Percentiles rank a stretch among this genome's conserved stretches.
phyloP scores from a whole-genome alignment of 2,888 invertebrate genomes.

The Prosopocoilus inquinatus region DNA sequence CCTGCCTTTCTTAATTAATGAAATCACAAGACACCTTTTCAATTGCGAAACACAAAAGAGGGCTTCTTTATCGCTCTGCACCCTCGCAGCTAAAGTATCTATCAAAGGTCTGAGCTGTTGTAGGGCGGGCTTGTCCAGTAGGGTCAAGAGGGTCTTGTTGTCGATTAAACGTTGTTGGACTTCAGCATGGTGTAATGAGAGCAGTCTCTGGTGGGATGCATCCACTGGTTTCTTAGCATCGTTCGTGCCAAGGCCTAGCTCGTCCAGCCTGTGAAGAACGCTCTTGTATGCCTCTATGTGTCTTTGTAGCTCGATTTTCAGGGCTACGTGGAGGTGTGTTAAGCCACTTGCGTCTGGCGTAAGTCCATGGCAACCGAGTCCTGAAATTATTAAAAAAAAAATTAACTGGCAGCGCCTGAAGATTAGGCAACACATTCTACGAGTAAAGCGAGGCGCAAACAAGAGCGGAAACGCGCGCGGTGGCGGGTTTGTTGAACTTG shows the following conservation, averaged over 20 bases:
- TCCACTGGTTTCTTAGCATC: slow-evolving; percentile 64
- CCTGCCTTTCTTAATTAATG: not conserved
- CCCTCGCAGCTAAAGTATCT: slow-evolving; percentile 70
- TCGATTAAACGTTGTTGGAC: slow-evolving; percentile 88
- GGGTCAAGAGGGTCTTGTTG: slow-evolving; percentile 84
- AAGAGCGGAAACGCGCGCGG: too few species aligned
- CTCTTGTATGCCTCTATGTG: slow-evolving; percentile 84
- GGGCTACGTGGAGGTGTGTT: slow-evolving; percentile 77
- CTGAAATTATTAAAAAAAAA: slow-evolving; percentile 41
- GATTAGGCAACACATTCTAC: too few species aligned
- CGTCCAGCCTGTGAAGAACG: slow-evolving; percentile 83
- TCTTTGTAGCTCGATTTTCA: slow-evolving; percentile 79
- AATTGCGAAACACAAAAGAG: slow-evolving; percentile 70
- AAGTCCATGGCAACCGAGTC: slow-evolving; percentile 83
- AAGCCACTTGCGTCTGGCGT: slow-evolving; percentile 64
- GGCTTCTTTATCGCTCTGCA: slow-evolving; percentile 89
- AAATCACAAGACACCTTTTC: slow-evolving; percentile 46
- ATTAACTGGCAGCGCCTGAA: too few species aligned
- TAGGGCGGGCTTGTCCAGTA: slow-evolving; percentile 77
- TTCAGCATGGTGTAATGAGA: slow-evolving; percentile 80
- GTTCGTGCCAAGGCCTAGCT: slow-evolving; percentile 60
- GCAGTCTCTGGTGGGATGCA: slow-evolving; percentile 84
- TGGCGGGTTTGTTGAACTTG: too few species aligned
- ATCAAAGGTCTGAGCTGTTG: slow-evolving; percentile 71
- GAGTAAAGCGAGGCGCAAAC: too few species aligned